Conservation (phyloP, 2,797 vertebrate genomes). For the Eulemur albifrons region DNA sequence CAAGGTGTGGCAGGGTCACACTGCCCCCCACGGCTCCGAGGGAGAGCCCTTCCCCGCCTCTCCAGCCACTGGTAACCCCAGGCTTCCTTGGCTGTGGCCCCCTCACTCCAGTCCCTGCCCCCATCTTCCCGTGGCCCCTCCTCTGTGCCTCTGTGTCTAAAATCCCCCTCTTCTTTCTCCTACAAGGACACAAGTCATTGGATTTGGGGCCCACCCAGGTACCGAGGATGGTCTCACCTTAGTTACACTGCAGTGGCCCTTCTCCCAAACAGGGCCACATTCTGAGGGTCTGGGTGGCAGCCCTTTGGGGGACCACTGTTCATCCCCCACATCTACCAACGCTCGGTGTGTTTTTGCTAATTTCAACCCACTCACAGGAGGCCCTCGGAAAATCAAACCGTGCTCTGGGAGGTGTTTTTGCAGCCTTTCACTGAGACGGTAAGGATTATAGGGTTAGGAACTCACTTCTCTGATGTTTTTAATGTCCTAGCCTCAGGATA, state of each 20-base stretch:
- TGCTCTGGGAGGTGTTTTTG: not conserved
- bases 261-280: no score
- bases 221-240: not conserved
- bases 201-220: no score
- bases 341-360: rapidly evolving
- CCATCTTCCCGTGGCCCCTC: not conserved
- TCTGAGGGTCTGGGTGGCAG: rapidly evolving
- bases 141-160: not conserved
- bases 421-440: not conserved
- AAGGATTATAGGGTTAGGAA: not conserved
- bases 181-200: rapidly evolving
- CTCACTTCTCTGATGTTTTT: not conserved
- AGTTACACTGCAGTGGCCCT: not conserved
- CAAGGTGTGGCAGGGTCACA: not conserved
- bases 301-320: no score
- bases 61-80: rapidly evolving
- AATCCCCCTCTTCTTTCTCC: not conserved
- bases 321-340: no score
- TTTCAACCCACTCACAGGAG: rapidly evolving
- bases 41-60: rapidly evolving
- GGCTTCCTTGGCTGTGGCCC: rapidly evolving
- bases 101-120: not conserved
- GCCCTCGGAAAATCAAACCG: no score
- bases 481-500: not conserved
- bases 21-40: rapidly evolving